phyloP scores from a whole-genome alignment of 2,888 invertebrate species.

The Dynastes hyllus region DNA sequence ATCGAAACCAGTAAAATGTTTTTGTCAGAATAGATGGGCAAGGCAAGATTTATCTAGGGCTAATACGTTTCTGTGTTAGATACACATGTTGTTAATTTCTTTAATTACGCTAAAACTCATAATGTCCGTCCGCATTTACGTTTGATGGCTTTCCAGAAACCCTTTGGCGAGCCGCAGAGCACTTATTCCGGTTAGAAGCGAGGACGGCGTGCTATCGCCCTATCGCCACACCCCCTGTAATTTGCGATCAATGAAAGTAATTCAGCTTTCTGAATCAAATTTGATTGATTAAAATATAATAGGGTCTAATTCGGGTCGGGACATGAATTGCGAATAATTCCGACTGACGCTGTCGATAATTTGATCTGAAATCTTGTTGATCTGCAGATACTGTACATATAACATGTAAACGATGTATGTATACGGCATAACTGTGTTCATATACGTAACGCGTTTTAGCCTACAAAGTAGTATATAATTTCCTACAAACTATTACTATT shows the following conservation, averaged over 20 bases:
- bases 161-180: constrained; percentile 19
- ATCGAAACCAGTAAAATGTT: too few relatives aligned
- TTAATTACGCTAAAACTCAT: constrained; percentile 7
- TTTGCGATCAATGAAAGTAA: constrained; percentile 42
- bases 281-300: constrained; percentile 51
- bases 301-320: constrained; percentile 36
- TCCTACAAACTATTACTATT: too few relatives aligned
- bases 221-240: constrained; percentile 14
- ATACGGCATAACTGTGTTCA: too few relatives aligned
- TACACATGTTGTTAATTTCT: constrained; percentile 8
- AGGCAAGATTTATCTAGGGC: too few relatives aligned
- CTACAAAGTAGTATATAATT: too few relatives aligned
- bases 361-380: constrained; percentile 48
- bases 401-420: too few relatives aligned
- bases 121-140: constrained; percentile 10
- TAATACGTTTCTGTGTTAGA: too few relatives aligned
- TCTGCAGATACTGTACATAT: neutral
- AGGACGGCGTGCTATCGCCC: neutral
- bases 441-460: too few relatives aligned
- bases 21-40: too few relatives aligned
- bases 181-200: constrained; percentile 19
- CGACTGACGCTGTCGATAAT: constrained; percentile 47
- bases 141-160: constrained; percentile 6
- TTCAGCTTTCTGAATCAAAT: constrained; percentile 32
- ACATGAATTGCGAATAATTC: constrained; percentile 50